Conservation (phyloP, 2,888 invertebrate species). For the Dynastes grantii region DNA sequence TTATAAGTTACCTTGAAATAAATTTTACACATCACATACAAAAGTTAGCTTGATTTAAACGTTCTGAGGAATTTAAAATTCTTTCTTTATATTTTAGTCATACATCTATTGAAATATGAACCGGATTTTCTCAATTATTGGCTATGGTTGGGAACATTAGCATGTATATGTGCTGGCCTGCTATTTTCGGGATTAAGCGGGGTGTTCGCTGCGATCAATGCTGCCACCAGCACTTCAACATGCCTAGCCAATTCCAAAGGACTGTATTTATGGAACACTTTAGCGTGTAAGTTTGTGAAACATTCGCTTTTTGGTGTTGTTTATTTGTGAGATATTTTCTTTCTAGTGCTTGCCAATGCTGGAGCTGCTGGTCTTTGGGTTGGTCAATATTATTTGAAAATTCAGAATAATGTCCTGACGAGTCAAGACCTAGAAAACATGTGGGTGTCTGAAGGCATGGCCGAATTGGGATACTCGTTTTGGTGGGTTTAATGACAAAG, state of each 20-base stretch:
- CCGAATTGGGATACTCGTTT: slow-evolving; percentile 90
- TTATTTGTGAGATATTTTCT: background rate
- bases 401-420: slow-evolving; percentile 87
- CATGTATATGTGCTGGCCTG: slow-evolving; percentile 79
- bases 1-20: too few species aligned
- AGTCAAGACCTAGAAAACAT: slow-evolving; percentile 84
- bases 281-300: slow-evolving; percentile 77
- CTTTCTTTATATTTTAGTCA: slow-evolving; percentile 72
- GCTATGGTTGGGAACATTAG: slow-evolving; percentile 85
- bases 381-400: slow-evolving; percentile 85
- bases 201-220: slow-evolving; percentile 85
- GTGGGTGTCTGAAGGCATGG: slow-evolving; percentile 88
- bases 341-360: slow-evolving; percentile 83
- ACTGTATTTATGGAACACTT: slow-evolving; percentile 84
- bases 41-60: too few species aligned
- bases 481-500: slow-evolving; percentile 74
- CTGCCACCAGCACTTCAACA: slow-evolving; percentile 83
- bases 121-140: slow-evolving; percentile 79
- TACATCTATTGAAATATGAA: slow-evolving; percentile 77
- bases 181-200: slow-evolving; percentile 81
- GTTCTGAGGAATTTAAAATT: background rate
- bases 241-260: slow-evolving; percentile 79
- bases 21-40: too few species aligned
- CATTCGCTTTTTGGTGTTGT: background rate
- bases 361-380: slow-evolving; percentile 87